These are phyloP conservation scores for Lasioglossum pauxillum DNA, from an alignment of 2,888 invertebrate species.

Conservation along the genomic window DNA sequence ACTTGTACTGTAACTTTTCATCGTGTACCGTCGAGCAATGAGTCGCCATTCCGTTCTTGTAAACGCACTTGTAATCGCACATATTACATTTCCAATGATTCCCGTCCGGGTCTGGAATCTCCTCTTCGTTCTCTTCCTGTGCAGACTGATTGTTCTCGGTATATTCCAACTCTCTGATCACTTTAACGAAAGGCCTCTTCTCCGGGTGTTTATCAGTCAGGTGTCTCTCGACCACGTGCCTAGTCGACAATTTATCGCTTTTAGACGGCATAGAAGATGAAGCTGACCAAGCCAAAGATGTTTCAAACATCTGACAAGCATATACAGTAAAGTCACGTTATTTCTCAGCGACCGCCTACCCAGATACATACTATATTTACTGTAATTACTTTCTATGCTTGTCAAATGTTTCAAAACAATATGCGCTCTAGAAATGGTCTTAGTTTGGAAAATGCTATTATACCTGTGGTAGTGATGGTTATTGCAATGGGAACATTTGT, in stretches of 20 bases:
- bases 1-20: constrained; percentile 89
- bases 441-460: constrained; percentile 41
- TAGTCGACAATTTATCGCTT: constrained; percentile 77
- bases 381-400: constrained; percentile 4
- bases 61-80: constrained; percentile 87
- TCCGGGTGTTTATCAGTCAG: constrained; percentile 87
- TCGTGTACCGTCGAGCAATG: constrained; percentile 88
- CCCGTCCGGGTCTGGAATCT: constrained; percentile 82
- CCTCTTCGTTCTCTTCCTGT: constrained; percentile 78
- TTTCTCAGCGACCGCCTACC: too few relatives aligned
- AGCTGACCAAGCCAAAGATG: not conserved
- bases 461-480: constrained; percentile 88
- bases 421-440: not conserved
- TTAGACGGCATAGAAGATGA: constrained; percentile 67
- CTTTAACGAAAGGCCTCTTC: constrained; percentile 84
- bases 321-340: too few relatives aligned
- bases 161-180: constrained; percentile 84
- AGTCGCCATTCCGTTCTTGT: constrained; percentile 87
- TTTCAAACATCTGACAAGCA: constrained; percentile 66
- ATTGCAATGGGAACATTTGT: constrained; percentile 89
- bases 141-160: constrained; percentile 73
- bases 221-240: constrained; percentile 89
- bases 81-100: constrained; percentile 90
- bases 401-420: constrained; percentile 14
- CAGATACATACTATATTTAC: too few relatives aligned